phyloP scores from a whole-genome alignment of 2,888 invertebrate genomes.

The Acanthosepion lycidas region DNA sequence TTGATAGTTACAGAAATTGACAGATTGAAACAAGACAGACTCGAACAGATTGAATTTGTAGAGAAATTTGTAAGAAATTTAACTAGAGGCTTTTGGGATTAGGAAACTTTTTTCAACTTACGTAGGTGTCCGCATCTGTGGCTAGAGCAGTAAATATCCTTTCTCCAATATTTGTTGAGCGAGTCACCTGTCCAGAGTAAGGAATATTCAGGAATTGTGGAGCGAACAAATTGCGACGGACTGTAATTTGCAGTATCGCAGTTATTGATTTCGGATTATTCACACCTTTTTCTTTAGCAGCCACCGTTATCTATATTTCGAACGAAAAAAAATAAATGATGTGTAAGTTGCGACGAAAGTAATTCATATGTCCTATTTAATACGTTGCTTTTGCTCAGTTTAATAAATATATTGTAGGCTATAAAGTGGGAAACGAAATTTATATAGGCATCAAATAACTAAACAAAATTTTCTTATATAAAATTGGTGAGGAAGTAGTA shows the following conservation, averaged over 20 bases:
- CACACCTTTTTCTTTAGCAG: not conserved
- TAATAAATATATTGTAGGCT: too few species aligned
- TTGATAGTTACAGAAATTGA: too few species aligned
- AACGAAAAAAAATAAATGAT: not conserved
- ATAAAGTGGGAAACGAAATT: too few species aligned
- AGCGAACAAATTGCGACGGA: not conserved
- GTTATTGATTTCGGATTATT: not conserved
- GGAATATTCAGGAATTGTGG: constrained; percentile 1
- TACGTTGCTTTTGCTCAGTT: too few species aligned
- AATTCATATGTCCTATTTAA: too few species aligned
- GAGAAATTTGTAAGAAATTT: too few species aligned
- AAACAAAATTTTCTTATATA: too few species aligned
- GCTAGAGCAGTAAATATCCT: not conserved
- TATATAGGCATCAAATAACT: too few species aligned
- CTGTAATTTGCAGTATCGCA: not conserved
- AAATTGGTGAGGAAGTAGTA: too few species aligned
- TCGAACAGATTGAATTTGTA: not conserved
- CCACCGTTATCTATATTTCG: not conserved
- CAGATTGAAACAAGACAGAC: not conserved
- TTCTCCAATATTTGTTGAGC: not conserved
- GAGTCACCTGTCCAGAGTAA: not conserved
- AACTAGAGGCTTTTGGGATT: too few species aligned
- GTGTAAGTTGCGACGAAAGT: too few species aligned
- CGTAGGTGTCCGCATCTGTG: constrained; percentile 15
- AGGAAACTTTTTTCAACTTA: not conserved